Conservation (phyloP, 2,113 vertebrate species). For the Pachypanchax playfairii region DNA sequence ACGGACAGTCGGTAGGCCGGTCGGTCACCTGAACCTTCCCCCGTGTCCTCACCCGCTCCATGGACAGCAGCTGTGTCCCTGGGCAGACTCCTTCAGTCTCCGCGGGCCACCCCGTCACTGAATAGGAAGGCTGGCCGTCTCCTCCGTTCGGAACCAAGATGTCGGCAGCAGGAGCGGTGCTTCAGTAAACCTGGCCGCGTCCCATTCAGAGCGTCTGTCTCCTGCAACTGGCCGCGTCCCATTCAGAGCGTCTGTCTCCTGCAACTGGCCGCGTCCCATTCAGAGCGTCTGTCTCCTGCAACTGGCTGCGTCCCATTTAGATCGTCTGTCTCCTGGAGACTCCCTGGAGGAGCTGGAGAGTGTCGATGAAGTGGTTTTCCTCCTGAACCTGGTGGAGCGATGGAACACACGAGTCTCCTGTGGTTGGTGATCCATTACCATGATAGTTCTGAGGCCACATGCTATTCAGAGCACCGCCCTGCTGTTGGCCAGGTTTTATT, state of each 20-base stretch:
- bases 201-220: neutral
- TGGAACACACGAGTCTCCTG: too few species aligned
- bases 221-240: neutral
- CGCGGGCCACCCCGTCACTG: neutral
- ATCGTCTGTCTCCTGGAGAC: neutral
- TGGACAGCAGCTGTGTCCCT: neutral
- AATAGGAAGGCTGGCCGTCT: slow-evolving; percentile 36
- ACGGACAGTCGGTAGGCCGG: neutral
- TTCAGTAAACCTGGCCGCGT: neutral
- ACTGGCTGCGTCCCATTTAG: too few species aligned
- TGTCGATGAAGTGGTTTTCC: too few species aligned
- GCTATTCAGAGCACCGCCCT: too few species aligned
- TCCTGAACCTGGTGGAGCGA: too few species aligned
- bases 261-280: too few species aligned
- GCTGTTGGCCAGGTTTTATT: too few species aligned
- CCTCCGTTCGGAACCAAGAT: slow-evolving; percentile 47
- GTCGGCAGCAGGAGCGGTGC: slow-evolving; percentile 29
- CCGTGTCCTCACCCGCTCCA: neutral
- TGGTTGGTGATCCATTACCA: too few species aligned
- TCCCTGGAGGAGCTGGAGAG: too few species aligned
- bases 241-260: neutral
- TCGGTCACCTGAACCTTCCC: neutral
- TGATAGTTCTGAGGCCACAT: too few species aligned
- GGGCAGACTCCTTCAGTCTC: neutral
- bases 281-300: too few species aligned